phyloP scores from a whole-genome alignment of 1,140 invertebrate species.

The Choristoneura fumiferana region DNA sequence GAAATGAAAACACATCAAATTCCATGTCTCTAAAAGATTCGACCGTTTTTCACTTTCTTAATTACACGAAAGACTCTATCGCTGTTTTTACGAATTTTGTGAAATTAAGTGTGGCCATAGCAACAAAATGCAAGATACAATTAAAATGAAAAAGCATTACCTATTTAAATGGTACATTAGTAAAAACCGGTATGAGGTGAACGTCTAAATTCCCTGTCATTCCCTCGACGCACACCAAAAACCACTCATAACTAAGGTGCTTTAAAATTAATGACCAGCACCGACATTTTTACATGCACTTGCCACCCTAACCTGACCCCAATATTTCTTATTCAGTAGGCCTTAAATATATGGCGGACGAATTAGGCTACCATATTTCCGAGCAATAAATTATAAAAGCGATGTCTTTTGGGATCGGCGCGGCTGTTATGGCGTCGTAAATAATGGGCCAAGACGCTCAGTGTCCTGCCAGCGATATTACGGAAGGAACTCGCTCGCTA shows the following conservation, averaged over 20 bases:
- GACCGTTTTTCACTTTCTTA: too few species aligned
- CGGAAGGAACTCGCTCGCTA: constrained; percentile 43
- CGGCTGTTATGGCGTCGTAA: constrained; percentile 62
- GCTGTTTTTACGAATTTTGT: too few species aligned
- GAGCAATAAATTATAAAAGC: constrained; percentile 69
- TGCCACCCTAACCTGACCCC: constrained; percentile 20
- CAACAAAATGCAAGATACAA: too few species aligned
- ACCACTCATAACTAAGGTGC: neutral
- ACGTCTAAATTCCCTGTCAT: too few species aligned
- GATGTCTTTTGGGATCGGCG: constrained; percentile 67
- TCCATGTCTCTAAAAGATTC: too few species aligned
- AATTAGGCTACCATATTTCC: constrained; percentile 68
- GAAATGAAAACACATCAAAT: too few species aligned
- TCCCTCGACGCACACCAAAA: too few species aligned
- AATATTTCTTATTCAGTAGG: constrained; percentile 47
- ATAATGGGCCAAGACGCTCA: constrained; percentile 47
- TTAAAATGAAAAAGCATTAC: too few species aligned
- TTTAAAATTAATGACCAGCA: constrained; percentile 15
- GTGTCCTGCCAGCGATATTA: constrained; percentile 46
- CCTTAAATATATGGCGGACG: constrained; percentile 52
- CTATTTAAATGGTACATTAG: too few species aligned
- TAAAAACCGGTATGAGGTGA: too few species aligned
- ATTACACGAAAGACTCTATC: too few species aligned
- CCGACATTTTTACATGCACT: constrained; percentile 19
- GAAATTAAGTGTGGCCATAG: too few species aligned